Conservation (phyloP, 2,888 invertebrate genomes). For the Ormyrus rosae region DNA sequence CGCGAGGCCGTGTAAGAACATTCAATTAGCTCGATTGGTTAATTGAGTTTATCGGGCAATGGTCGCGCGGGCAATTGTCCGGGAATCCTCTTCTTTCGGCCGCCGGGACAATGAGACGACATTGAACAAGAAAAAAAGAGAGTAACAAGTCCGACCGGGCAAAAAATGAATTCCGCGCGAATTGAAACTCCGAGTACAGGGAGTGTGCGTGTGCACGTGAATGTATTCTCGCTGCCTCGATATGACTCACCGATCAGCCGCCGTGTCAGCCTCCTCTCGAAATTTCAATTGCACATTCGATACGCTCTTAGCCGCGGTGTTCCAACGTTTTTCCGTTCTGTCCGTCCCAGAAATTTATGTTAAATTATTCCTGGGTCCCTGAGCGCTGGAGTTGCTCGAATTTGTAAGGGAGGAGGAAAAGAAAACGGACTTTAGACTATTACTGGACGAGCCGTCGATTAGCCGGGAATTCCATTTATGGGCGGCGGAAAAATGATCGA, state of each 20-base stretch:
- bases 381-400: not conserved
- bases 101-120: not conserved
- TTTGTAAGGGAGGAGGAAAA: not conserved
- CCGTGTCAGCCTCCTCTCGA: constrained; percentile 4
- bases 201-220: not conserved
- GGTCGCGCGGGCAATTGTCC: constrained; percentile 61
- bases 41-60: constrained; percentile 69
- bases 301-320: constrained; percentile 20
- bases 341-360: constrained; percentile 25
- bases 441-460: constrained; percentile 24
- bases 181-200: constrained; percentile 13
- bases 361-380: constrained; percentile 18
- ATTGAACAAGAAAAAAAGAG: not conserved
- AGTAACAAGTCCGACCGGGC: not conserved
- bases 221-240: not conserved
- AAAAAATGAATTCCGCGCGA: constrained; percentile 36
- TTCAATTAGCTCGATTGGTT: constrained; percentile 71
- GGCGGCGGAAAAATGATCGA: constrained; percentile 27
- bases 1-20: constrained; percentile 56
- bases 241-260: constrained; percentile 41
- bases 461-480: not conserved
- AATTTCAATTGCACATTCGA: constrained; percentile 50
- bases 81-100: constrained; percentile 59
- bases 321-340: not conserved
- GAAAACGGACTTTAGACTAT: constrained; percentile 10